phyloP scores from a whole-genome alignment of 1,140 invertebrate species.

The Drosophila nebulosa region DNA sequence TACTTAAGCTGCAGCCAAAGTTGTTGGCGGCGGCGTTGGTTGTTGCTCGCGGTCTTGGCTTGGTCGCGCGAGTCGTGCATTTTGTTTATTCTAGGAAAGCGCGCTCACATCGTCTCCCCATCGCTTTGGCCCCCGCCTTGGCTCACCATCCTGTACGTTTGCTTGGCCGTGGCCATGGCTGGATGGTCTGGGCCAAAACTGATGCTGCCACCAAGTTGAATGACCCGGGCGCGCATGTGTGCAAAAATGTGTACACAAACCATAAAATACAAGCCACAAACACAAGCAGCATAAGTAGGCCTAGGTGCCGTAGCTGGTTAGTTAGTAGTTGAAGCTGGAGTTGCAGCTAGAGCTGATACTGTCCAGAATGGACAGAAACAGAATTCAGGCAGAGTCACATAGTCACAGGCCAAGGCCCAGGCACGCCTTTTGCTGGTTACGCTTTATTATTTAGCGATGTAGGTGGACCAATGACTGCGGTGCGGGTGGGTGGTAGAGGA shows the following conservation, averaged over 20 bases:
- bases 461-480: slow-evolving; percentile 50
- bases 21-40: slow-evolving; percentile 65
- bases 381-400: neutral
- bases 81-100: slow-evolving; percentile 78
- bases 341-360: neutral
- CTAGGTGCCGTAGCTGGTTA: slow-evolving; percentile 40
- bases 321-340: too few relatives aligned
- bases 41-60: slow-evolving; percentile 27
- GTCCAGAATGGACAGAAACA: neutral
- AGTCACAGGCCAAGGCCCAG: slow-evolving; percentile 34
- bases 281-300: slow-evolving; percentile 71
- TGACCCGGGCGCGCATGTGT: slow-evolving; percentile 75
- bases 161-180: slow-evolving; percentile 55
- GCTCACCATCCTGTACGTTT: slow-evolving; percentile 13
- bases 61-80: slow-evolving; percentile 69
- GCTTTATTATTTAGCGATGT: slow-evolving; percentile 77
- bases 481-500: slow-evolving; percentile 11
- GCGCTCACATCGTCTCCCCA: slow-evolving; percentile 54
- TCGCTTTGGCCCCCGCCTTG: too few relatives aligned
- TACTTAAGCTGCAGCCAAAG: slow-evolving; percentile 42
- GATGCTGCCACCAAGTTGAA: slow-evolving; percentile 56
- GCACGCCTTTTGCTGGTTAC: slow-evolving; percentile 77
- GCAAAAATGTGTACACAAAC: slow-evolving; percentile 79
- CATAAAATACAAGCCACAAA: slow-evolving; percentile 75
- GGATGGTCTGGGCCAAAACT: slow-evolving; percentile 27